phyloP scores from a whole-genome alignment of 2,113 vertebrate genomes.

The Chaetura pelagica region DNA sequence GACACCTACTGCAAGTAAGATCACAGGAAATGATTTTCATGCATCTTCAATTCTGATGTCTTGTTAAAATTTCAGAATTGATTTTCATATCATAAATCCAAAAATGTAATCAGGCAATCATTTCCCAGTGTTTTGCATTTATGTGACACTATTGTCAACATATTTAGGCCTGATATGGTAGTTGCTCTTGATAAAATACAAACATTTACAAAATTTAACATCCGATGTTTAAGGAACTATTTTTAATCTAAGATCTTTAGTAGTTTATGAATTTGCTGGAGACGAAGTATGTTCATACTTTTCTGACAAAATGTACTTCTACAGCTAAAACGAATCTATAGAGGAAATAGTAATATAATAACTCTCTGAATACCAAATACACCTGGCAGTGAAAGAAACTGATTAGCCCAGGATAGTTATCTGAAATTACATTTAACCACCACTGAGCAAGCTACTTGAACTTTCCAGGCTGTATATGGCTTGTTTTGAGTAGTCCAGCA shows the following conservation, averaged over 20 bases:
- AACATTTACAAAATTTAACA: constrained; percentile 60
- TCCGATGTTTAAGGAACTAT: constrained; percentile 49
- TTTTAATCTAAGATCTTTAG: constrained; percentile 51
- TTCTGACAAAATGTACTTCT: constrained; percentile 38
- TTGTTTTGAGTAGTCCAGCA: background rate
- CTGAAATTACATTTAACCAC: constrained; percentile 57
- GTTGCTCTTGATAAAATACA: constrained; percentile 69
- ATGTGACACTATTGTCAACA: constrained; percentile 68
- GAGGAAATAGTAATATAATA: constrained; percentile 17
- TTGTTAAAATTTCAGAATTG: constrained; percentile 78
- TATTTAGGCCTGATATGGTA: constrained; percentile 42
- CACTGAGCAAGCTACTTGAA: constrained; percentile 57
- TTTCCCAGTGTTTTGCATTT: constrained; percentile 58
- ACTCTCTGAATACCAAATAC: constrained; percentile 47
- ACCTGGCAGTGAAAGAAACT: constrained; percentile 33
- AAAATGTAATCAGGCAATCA: constrained; percentile 60
- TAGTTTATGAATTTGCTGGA: constrained; percentile 18
- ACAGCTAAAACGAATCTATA: background rate
- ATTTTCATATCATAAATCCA: constrained; percentile 76
- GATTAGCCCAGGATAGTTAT: constrained; percentile 16
- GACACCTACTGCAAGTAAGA: constrained; percentile 99
- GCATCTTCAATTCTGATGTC: constrained; percentile 70
- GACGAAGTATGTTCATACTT: constrained; percentile 7
- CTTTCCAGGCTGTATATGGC: constrained; percentile 39
- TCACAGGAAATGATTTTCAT: constrained; percentile 77